phyloP scores from a whole-genome alignment of 2,797 vertebrate species.

The Crax fasciolata region DNA sequence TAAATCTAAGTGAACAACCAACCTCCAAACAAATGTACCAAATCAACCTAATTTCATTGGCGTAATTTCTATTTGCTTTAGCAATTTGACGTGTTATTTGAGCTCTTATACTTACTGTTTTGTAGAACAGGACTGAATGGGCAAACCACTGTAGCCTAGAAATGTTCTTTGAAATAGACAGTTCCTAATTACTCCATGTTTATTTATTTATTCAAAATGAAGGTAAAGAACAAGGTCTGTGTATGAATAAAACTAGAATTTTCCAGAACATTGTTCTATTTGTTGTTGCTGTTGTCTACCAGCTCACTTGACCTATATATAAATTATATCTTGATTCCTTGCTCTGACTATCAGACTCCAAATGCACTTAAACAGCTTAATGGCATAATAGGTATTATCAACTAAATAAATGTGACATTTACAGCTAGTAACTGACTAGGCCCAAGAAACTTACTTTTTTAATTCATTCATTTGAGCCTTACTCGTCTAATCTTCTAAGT shows the following conservation, averaged over 20 bases:
- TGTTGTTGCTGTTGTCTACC: neutral
- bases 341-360: neutral
- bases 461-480: neutral
- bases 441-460: neutral
- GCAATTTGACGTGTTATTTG: conserved; percentile 54
- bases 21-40: neutral
- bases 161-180: neutral
- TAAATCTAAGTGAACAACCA: neutral
- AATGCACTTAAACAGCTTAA: neutral
- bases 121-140: conserved; percentile 40
- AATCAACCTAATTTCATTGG: conserved; percentile 50
- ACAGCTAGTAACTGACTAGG: neutral
- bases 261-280: neutral
- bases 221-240: neutral
- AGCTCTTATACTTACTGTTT: conserved; percentile 18
- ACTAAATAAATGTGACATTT: neutral
- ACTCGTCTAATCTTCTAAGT: neutral
- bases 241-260: neutral
- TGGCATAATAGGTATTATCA: neutral
- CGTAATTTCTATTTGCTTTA: conserved; percentile 40
- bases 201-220: neutral
- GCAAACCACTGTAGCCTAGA: conserved; percentile 34
- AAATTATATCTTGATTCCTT: conserved; percentile 20
- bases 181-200: neutral
- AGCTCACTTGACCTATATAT: neutral